Evolutionary conservation across 2,888 invertebrate species (phyloP).

Genomic region (Tromatobia lineatoria): DNA sequence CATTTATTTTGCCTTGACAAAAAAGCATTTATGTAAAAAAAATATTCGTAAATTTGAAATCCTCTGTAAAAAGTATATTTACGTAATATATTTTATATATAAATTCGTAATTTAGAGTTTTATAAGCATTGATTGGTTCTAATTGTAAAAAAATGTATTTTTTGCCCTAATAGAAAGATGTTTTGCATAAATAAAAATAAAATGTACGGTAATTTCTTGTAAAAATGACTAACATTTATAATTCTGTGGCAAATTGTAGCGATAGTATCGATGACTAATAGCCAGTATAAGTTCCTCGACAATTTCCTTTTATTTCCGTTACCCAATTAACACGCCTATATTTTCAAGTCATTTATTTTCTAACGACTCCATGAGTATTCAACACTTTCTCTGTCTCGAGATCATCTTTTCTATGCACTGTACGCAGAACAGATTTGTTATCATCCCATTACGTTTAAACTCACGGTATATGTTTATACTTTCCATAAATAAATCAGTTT

Average conservation of each 20-base stretch:
- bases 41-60: not conserved
- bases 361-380: slow-evolving; percentile 3
- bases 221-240: not conserved
- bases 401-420: not conserved
- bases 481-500: too few relatives aligned
- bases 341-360: not conserved
- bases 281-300: not conserved
- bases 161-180: not conserved
- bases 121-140: not conserved
- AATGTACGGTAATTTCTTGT: not conserved
- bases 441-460: too few relatives aligned
- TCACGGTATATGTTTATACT: too few relatives aligned
- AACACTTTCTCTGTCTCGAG: not conserved
- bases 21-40: not conserved
- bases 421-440: not conserved
- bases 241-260: not conserved
- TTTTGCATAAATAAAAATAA: not conserved
- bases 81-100: not conserved
- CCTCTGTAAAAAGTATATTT: not conserved
- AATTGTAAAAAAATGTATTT: not conserved
- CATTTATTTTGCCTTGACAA: not conserved
- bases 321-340: not conserved
- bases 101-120: not conserved
- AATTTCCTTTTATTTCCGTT: not conserved
- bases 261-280: not conserved